phyloP scores from a whole-genome alignment of 2,113 vertebrate species.

The Lanius collurio region DNA sequence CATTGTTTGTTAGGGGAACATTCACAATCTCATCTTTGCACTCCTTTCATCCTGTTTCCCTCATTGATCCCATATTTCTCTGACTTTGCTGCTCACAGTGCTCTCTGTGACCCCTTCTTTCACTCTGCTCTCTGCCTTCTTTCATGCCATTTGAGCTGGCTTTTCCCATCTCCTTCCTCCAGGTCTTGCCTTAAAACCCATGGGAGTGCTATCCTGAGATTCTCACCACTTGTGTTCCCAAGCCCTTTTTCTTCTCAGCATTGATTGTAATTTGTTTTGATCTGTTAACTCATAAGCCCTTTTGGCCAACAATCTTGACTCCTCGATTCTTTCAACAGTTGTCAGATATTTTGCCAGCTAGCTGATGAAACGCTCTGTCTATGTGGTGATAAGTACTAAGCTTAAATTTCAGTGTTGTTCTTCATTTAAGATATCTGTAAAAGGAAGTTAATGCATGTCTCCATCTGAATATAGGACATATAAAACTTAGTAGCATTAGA shows the following conservation, averaged over 20 bases:
- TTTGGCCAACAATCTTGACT: background rate
- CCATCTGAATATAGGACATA: background rate
- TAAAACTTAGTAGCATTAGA: background rate
- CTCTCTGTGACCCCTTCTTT: background rate
- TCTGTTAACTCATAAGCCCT: background rate
- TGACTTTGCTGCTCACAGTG: background rate
- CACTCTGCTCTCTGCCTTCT: background rate
- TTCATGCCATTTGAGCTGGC: background rate
- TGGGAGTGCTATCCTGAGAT: background rate
- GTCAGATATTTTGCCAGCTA: background rate
- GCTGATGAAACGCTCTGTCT: background rate
- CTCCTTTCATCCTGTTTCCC: background rate
- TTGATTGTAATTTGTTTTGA: conserved; percentile 15
- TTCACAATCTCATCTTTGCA: background rate
- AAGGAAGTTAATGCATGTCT: background rate
- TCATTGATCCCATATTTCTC: conserved; percentile 17
- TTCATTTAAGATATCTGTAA: background rate
- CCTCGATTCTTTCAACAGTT: background rate
- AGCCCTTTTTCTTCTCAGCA: conserved; percentile 5
- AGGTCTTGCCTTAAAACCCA: background rate
- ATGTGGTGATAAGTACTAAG: background rate
- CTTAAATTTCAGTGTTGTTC: background rate
- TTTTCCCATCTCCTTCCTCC: background rate
- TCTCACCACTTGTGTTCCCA: conserved; percentile 6
- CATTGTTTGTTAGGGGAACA: background rate